These are phyloP conservation scores for Erythrolamprus reginae DNA, from an alignment of 2,113 vertebrate species.

Conservation along the genomic window DNA sequence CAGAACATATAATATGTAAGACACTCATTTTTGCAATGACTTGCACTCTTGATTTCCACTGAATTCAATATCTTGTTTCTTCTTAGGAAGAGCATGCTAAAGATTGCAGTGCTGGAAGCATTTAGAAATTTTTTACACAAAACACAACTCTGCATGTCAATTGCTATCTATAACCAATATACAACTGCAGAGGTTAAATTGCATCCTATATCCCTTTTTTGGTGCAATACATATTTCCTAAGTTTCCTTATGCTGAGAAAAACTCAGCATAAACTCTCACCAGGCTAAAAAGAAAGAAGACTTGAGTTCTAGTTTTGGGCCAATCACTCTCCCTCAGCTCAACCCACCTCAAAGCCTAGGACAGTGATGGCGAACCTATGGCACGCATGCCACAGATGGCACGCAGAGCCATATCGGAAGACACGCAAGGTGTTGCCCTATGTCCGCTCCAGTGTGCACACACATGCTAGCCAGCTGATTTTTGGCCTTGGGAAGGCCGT, in stretches of 20 bases:
- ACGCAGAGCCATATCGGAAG: too few relatives aligned
- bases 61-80: neutral
- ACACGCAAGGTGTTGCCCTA: too few relatives aligned
- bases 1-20: neutral
- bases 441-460: too few relatives aligned
- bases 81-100: neutral
- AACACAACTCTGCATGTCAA: neutral
- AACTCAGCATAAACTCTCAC: neutral
- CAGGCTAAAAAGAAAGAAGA: neutral
- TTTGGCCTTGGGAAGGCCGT: too few relatives aligned
- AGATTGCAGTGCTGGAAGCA: neutral
- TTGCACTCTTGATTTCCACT: neutral
- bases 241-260: neutral
- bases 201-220: conserved; percentile 4
- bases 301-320: neutral
- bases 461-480: too few relatives aligned
- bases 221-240: neutral
- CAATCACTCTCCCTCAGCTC: neutral
- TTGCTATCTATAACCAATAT: accelerated
- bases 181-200: accelerated
- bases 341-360: neutral
- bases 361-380: too few relatives aligned
- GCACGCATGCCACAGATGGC: too few relatives aligned
- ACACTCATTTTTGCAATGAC: neutral
- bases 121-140: neutral